Evolutionary conservation across 2,888 invertebrate genomes (phyloP), one percentile per base, ranked within the genome.

Genomic region (Bombyx huttoni): DNA sequence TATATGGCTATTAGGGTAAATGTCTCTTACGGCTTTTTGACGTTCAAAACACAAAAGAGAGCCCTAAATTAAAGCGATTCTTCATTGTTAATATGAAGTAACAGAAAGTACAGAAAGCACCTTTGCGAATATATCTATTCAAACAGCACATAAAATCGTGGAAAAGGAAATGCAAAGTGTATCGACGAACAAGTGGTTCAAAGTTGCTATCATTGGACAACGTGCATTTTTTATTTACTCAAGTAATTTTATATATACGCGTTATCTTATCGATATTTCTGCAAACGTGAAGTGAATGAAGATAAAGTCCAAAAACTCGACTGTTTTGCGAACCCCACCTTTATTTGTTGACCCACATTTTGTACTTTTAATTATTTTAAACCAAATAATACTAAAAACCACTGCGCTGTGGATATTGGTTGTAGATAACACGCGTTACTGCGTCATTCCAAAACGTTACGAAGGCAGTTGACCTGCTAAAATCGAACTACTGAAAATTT

Each of bases 241-340:
- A 40, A 40, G 33, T 33, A 48, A 67, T 65, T 76, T 81, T 84
- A 84, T 83, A 84, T 70, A 61, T 63, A 57, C 64, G 56, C 62
- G 64, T 66, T 81, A 84, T 86, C 86, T 86, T 82, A 86, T 86
- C 86, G 65, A 70, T 73, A 71, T 75, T 83, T 84, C 83, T 86
- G 85, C 83, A 84, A 40, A 77, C 70, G 73, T 77, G 40, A 70
- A 70, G 61, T 61, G 70, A 63, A 60, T 57, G 68, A 58, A 75
- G 85, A 86, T 86, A 85, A 81, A 69, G 59, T 64, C 58, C 61
- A 70, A 77, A 74, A 75, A 73, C 70, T 58, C 59, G 58, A 73
- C 67, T 78, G 76, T 84, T 86, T 84, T 66, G 86, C 85, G 67
- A 79, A 79, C 82, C 75, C 72, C 78, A 67, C 86, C 86, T 81